These are phyloP conservation scores for Leiothrix lutea DNA, from an alignment of 2,113 vertebrate species.

Conservation along the genomic window DNA sequence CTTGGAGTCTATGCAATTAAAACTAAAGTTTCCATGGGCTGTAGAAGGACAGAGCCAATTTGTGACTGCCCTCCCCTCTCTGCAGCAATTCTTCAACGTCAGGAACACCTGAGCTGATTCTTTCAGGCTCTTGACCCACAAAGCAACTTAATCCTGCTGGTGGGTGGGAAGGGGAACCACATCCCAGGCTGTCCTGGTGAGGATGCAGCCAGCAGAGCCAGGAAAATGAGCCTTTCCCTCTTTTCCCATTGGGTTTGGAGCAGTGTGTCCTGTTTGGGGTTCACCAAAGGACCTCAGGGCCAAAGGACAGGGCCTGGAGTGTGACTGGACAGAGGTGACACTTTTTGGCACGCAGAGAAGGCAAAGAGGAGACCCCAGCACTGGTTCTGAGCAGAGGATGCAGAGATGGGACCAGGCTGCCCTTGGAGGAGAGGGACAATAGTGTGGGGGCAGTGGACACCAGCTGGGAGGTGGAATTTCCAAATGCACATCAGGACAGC, in stretches of 20 bases:
- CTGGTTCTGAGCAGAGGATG: neutral
- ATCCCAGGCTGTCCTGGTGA: neutral
- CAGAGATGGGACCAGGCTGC: neutral
- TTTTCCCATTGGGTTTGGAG: neutral
- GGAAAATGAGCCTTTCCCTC: neutral
- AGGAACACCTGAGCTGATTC: neutral
- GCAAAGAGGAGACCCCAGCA: neutral
- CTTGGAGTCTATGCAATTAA: slow-evolving; percentile 43
- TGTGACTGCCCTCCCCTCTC: neutral
- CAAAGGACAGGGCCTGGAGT: neutral
- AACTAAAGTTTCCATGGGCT: neutral
- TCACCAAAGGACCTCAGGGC: neutral
- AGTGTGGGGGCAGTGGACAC: neutral
- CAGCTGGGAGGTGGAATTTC: neutral
- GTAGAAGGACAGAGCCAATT: slow-evolving; percentile 16
- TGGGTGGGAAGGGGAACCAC: neutral
- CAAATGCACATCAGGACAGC: neutral
- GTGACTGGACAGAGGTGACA: fast-evolving
- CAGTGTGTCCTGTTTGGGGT: neutral
- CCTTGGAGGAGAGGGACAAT: neutral
- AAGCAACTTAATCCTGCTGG: neutral
- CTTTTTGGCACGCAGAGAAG: neutral
- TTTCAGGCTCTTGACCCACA: neutral
- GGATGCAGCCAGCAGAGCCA: neutral
- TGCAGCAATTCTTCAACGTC: slow-evolving; percentile 52